phyloP scores from a whole-genome alignment of 2,797 vertebrate genomes.

The Coccyzus lansbergi region DNA sequence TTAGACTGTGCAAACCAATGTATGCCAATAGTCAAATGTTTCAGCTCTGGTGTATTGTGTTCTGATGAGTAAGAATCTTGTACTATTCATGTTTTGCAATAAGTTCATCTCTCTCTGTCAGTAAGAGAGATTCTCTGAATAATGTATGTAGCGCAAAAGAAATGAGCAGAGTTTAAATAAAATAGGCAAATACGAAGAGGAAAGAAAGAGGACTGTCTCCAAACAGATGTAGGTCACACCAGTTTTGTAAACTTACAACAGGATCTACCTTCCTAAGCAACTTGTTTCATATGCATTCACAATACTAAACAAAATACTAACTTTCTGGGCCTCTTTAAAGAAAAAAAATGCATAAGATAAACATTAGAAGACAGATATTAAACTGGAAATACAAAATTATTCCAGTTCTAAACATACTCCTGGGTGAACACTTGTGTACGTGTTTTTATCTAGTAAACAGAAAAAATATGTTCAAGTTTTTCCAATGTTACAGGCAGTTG shows the following conservation, averaged over 20 bases:
- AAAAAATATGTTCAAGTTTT: background rate
- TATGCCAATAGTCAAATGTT: background rate
- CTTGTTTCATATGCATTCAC: background rate
- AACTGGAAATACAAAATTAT: background rate
- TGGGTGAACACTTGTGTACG: background rate
- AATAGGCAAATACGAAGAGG: background rate
- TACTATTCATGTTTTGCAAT: slow-evolving; percentile 58
- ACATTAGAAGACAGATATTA: background rate
- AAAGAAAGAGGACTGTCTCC: background rate
- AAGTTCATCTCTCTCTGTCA: slow-evolving; percentile 51
- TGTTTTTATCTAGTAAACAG: background rate
- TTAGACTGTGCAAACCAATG: background rate
- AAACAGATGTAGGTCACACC: slow-evolving; percentile 9
- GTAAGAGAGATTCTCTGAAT: slow-evolving; percentile 54
- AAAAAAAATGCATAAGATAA: background rate
- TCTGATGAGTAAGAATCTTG: slow-evolving; percentile 58
- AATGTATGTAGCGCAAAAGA: slow-evolving; percentile 46
- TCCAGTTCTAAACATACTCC: background rate
- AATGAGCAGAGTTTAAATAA: slow-evolving; percentile 46
- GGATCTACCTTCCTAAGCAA: slow-evolving; percentile 19
- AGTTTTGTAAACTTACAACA: slow-evolving; percentile 14
- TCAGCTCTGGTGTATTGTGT: slow-evolving; percentile 38
- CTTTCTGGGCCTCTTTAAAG: background rate
- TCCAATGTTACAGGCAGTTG: background rate
- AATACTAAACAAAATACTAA: background rate